A percentile compares a stretch with the other conserved stretches of the same genome.
Evolutionary conservation across 2,888 invertebrate genomes (phyloP).

Genomic region (Tupiocoris notatus): DNA sequence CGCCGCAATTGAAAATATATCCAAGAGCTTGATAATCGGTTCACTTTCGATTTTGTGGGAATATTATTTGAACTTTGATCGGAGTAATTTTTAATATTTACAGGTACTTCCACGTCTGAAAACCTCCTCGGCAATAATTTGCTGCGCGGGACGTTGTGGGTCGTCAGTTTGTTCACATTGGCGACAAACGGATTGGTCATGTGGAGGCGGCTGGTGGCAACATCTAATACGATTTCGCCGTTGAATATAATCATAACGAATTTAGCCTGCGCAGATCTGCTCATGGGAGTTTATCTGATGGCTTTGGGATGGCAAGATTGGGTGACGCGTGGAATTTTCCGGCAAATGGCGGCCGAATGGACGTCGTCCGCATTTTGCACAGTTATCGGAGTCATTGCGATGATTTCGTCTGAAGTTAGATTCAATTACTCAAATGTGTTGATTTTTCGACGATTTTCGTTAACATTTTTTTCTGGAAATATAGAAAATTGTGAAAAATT

Average conservation of each 20-base stretch:
- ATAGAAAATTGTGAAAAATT: no score
- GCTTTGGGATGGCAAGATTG: conserved; percentile 63
- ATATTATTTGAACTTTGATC: not conserved
- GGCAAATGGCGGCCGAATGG: conserved; percentile 62
- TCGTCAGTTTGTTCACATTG: conserved; percentile 62
- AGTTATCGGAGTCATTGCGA: conserved; percentile 62
- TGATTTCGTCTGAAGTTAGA: conserved; percentile 65
- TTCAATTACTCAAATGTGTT: no score
- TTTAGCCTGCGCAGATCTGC: conserved; percentile 66
- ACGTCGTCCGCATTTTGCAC: conserved; percentile 67
- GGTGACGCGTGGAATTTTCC: conserved; percentile 61
- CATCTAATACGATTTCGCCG: conserved; percentile 49
- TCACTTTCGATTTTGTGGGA: not conserved
- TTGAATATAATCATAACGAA: conserved; percentile 66
- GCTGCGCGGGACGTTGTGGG: conserved; percentile 63
- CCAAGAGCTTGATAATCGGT: not conserved
- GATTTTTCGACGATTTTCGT: no score
- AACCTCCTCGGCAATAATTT: conserved; percentile 62
- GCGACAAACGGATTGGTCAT: conserved; percentile 65
- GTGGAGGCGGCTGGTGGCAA: conserved; percentile 60
- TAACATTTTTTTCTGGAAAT: no score
- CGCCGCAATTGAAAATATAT: not conserved
- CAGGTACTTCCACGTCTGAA: conserved; percentile 62
- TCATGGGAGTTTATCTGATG: conserved; percentile 68
- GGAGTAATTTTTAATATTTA: conserved; percentile 25